Evolutionary conservation across 2,888 invertebrate species (phyloP), one percentile per base, ranked within the genome.

Genomic region (Drosophila demipolita): DNA sequence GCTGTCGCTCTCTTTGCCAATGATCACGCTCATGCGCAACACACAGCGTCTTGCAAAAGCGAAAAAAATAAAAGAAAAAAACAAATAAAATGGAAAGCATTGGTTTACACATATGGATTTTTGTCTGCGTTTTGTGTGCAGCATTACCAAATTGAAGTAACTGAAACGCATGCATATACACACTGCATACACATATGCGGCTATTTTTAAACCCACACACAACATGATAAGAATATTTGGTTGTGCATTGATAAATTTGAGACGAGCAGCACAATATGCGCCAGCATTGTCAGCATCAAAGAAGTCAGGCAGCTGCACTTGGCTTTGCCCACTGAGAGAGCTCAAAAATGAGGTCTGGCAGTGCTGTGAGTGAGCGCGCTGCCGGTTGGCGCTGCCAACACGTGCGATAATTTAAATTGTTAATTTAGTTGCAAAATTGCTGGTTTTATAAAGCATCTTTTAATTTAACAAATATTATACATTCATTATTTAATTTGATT

Each of bases 11-110:
- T 67, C 67, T 50, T 55, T 40, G 54, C 26, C 20, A 20, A 26
- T 54, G 66, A 70, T 75, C 69, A 75, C 75, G 75, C 81, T 75
- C 83, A 84, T 84, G 83, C 83, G 84, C 84, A 85, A 75, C 75
- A 73, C 8, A 74, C 70, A 42, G 59, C 57, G 73, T 69, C 70
- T 78, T 70, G 75, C 78, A 67, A 80, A 74, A 66, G 12, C 29
- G 57, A 66, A 60, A 35, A 66, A 42, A 48, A 38, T 15, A 0
- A 12, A 45, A 12, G 7, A 7, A 15, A 45, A 64, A 59, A 33
- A 40, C 57, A 64, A 62, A 54, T 61, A 63, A 70, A 61, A 59
- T 40, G 67, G 54, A 54, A 63, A 62, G 57, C 55, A 50, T 58
- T 52, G 62, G 48, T 62, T 75, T 62, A 72, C 72, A 35, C 40